A percentile compares a stretch with the other conserved stretches of the same genome.
Evolutionary conservation across 2,888 invertebrate genomes (phyloP).

Genomic region (Congeria kusceri): DNA sequence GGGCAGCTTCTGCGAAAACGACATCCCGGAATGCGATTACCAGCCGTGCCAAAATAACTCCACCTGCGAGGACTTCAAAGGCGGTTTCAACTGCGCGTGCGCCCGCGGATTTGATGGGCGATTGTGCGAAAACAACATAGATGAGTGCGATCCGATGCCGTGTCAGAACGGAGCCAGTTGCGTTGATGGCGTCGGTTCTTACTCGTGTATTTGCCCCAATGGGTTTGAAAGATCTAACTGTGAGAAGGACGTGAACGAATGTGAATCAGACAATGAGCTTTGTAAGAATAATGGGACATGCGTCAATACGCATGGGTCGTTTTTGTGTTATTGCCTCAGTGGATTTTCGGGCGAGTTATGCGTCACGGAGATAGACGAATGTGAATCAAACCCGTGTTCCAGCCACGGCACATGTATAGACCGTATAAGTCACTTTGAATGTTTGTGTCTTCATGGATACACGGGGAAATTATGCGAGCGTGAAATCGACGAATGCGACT

Average conservation of each 20-base stretch:
- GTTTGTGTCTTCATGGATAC: slow-evolving; percentile 24
- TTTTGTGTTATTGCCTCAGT: slow-evolving; percentile 20
- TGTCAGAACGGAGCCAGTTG: slow-evolving; percentile 62
- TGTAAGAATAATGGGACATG: slow-evolving; percentile 50
- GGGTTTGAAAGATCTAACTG: slow-evolving; percentile 20
- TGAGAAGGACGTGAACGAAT: slow-evolving; percentile 29
- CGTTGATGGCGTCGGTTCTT: slow-evolving; percentile 51
- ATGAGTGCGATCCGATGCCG: slow-evolving; percentile 13
- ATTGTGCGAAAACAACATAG: slow-evolving; percentile 15
- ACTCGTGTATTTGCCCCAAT: slow-evolving; percentile 59
- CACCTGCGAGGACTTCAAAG: slow-evolving; percentile 25
- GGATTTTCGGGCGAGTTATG: slow-evolving; percentile 37
- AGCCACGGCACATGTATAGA: slow-evolving; percentile 34
- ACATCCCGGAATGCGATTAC: slow-evolving; percentile 44
- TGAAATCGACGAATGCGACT: slow-evolving; percentile 52
- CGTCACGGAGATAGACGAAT: slow-evolving; percentile 37
- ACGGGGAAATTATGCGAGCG: slow-evolving; percentile 17
- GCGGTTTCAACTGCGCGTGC: slow-evolving; percentile 24
- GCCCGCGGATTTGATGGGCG: slow-evolving; percentile 5
- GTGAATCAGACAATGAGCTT: slow-evolving; percentile 11
- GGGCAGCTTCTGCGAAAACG: slow-evolving; percentile 25
- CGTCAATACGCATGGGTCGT: slow-evolving; percentile 41
- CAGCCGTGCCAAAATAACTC: slow-evolving; percentile 45
- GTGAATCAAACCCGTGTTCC: slow-evolving; percentile 26
- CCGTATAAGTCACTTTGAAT: slow-evolving; percentile 12